Evolutionary conservation across 2,113 vertebrate species (phyloP), one percentile per base, ranked within the genome.

Genomic region (Onychorhynchus coronatus): DNA sequence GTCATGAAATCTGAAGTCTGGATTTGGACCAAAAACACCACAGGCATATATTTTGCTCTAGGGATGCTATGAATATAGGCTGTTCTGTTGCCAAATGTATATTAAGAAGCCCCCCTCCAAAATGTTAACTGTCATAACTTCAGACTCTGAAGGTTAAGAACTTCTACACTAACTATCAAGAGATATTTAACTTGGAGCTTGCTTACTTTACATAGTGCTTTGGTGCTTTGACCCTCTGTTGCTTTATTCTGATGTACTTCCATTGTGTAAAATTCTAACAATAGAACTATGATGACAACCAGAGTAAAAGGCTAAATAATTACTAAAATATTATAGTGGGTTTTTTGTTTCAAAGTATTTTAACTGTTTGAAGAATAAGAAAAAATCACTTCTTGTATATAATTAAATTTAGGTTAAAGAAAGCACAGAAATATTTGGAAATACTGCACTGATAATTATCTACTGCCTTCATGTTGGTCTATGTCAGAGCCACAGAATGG

Each of bases 1-100:
- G 85, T 92, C 90, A 90, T 80, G 82, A 94, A 96, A 96, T 93
- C 74, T 84, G 61, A 93, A 95, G 83, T 91, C 82, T 97, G 95
- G 75, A 83, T 73, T 85, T 12, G 3, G 66, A 89, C 92, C 95
- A 97, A 96, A 96, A 94, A 16, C 79, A 97, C 72, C 66, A 81
- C 53, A 95, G 85, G 77, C 89, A 89, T 93, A 87, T 74, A 97
- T 91, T 94, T 96, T 96, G 63, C 95, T 82, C 85, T 31, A 86
- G 77, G 44, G 77, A 91, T 63, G 27, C 70, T 91, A 73, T 61
- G 65, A 96, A 96, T 95, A 88, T 33, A 79, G 33, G 37, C 14
- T 3, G 3, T 56, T 89, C 53, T 67, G 33, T 58, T 90, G 74
- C 55, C 71, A 94, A 94, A 85, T 77, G 53, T 39, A 75, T 88